phyloP scores from a whole-genome alignment of 2,888 invertebrate species.

The Hirtodrosophila cameraria region DNA sequence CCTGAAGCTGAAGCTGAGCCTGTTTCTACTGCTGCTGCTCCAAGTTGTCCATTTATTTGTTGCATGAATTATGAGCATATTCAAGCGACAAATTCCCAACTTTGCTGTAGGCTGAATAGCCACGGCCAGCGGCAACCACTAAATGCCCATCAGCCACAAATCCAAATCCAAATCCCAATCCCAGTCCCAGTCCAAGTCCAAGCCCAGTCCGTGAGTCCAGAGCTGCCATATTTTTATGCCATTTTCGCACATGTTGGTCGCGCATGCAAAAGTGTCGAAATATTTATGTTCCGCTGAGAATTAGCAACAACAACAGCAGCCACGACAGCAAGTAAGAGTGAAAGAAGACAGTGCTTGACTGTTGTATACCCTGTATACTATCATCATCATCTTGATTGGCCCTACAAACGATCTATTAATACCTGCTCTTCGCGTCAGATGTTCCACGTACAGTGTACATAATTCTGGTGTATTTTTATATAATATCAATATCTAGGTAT shows the following conservation, averaged over 20 bases:
- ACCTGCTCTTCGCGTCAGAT: too few species aligned
- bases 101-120: slow-evolving; percentile 24
- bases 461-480: too few species aligned
- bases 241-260: slow-evolving; percentile 70
- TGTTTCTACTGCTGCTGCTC: slow-evolving; percentile 9
- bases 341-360: too few species aligned
- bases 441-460: too few species aligned
- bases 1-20: slow-evolving; percentile 28
- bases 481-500: too few species aligned
- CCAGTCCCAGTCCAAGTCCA: slow-evolving; percentile 9
- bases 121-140: slow-evolving; percentile 32
- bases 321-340: slow-evolving; percentile 1
- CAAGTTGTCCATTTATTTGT: slow-evolving; percentile 76
- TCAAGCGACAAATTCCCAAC: slow-evolving; percentile 73
- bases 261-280: slow-evolving; percentile 79
- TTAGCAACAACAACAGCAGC: slow-evolving; percentile 55
- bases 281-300: slow-evolving; percentile 76
- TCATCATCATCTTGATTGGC: too few species aligned
- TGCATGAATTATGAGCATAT: slow-evolving; percentile 83
- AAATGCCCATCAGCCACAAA: slow-evolving; percentile 64
- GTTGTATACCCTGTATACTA: too few species aligned
- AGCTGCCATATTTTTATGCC: slow-evolving; percentile 80
- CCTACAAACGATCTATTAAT: too few species aligned
- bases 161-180: slow-evolving; percentile 8
- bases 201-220: slow-evolving; percentile 2